A percentile compares a stretch with the other conserved stretches of the same genome.
Evolutionary conservation across 2,888 invertebrate species (phyloP).

Genomic region (Alitta virens): DNA sequence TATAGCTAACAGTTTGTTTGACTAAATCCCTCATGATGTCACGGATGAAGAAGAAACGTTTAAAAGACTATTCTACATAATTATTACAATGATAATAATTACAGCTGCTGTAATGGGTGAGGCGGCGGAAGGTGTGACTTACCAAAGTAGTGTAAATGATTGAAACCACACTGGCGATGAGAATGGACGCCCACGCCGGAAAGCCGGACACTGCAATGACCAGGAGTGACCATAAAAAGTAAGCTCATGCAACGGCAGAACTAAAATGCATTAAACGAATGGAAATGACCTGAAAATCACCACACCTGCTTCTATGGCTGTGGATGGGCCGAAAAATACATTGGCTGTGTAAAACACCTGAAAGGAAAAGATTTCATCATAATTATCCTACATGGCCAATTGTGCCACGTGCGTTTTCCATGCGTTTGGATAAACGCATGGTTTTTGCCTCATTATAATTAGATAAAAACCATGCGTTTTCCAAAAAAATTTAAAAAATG

Average conservation of each 20-base stretch:
- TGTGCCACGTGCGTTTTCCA: no score
- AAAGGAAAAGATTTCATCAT: not conserved
- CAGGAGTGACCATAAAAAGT: not conserved
- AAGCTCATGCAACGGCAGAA: not conserved
- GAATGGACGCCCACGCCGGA: not conserved
- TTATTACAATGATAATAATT: no score
- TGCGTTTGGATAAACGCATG: no score
- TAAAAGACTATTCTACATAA: no score
- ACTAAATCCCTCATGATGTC: no score
- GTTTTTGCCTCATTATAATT: no score
- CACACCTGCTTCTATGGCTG: not conserved
- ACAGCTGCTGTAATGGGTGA: no score
- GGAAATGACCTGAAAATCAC: not conserved
- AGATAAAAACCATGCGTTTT: not conserved
- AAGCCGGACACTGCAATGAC: not conserved
- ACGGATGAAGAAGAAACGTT: no score
- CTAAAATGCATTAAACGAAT: no score
- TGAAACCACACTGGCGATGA: not conserved
- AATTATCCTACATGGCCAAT: no score
- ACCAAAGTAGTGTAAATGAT: not conserved
- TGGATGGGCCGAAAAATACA: not conserved
- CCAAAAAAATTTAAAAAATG: not conserved
- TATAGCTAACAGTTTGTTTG: no score
- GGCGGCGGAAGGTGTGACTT: no score
- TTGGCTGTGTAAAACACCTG: not conserved